These are phyloP conservation scores for Antennarius maculatus DNA, from an alignment of 2,797 vertebrate species.

Conservation along the genomic window DNA sequence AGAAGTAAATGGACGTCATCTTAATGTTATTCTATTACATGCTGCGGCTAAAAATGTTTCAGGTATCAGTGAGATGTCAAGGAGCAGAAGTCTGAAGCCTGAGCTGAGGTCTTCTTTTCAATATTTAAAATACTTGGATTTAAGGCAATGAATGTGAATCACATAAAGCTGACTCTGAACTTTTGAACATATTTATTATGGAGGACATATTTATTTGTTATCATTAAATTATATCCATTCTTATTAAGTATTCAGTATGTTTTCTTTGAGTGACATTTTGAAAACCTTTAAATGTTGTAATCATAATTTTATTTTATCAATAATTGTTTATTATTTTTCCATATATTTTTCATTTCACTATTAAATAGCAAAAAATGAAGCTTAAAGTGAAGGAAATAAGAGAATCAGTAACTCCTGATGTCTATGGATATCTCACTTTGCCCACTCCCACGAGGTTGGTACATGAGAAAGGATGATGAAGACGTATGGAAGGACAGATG, in stretches of 20 bases:
- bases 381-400: slow-evolving; percentile 1
- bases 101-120: no score
- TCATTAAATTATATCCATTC: no score
- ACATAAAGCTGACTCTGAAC: background rate
- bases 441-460: background rate
- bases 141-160: background rate
- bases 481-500: no score
- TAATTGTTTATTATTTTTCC: background rate
- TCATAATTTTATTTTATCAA: no score
- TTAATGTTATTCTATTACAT: slow-evolving; percentile 2
- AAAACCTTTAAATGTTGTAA: no score
- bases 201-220: background rate
- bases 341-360: background rate
- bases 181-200: no score
- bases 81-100: no score
- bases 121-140: background rate
- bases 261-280: no score
- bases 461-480: no score
- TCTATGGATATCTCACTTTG: background rate
- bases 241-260: background rate
- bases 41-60: background rate
- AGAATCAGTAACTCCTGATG: background rate
- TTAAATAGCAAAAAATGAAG: background rate
- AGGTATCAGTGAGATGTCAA: background rate
- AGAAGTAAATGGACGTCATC: background rate